These are phyloP conservation scores for Cygnus buccinator DNA, from an alignment of 2,113 vertebrate genomes.

Conservation along the genomic window DNA sequence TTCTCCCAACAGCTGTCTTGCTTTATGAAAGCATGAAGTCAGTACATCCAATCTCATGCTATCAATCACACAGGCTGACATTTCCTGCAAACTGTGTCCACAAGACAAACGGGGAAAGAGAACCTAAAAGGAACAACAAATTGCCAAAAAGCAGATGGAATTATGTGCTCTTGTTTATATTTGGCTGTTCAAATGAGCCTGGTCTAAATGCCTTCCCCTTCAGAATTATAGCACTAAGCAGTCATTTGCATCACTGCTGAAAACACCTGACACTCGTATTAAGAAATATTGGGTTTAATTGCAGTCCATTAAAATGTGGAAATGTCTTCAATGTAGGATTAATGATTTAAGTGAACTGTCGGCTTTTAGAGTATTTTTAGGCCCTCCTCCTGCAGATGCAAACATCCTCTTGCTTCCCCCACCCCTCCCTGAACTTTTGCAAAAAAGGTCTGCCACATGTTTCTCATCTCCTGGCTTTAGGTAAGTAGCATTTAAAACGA, in stretches of 20 bases:
- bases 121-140: constrained; percentile 82
- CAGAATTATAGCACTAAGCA: constrained; percentile 77
- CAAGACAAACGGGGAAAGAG: constrained; percentile 79
- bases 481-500: constrained; percentile 75
- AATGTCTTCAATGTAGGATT: constrained; percentile 75
- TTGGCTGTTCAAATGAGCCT: constrained; percentile 76
- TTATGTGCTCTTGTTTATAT: constrained; percentile 89
- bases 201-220: constrained; percentile 82
- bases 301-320: constrained; percentile 80
- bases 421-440: constrained; percentile 61
- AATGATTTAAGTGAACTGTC: constrained; percentile 80
- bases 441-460: constrained; percentile 78
- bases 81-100: constrained; percentile 88
- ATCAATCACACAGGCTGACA: constrained; percentile 84
- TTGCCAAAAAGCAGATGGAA: constrained; percentile 82
- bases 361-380: constrained; percentile 74
- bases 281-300: constrained; percentile 83
- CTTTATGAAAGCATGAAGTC: constrained; percentile 90
- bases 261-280: constrained; percentile 85
- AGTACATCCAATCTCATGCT: constrained; percentile 83
- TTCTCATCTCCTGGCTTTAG: constrained; percentile 79
- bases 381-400: constrained; percentile 72
- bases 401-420: constrained; percentile 68
- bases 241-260: constrained; percentile 78
- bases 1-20: constrained; percentile 90